Percentiles rank a stretch among this genome's conserved stretches.
These are phyloP conservation scores for Neopipo cinnamomea DNA, from an alignment of 2,113 vertebrate species.

Conservation along the genomic window DNA sequence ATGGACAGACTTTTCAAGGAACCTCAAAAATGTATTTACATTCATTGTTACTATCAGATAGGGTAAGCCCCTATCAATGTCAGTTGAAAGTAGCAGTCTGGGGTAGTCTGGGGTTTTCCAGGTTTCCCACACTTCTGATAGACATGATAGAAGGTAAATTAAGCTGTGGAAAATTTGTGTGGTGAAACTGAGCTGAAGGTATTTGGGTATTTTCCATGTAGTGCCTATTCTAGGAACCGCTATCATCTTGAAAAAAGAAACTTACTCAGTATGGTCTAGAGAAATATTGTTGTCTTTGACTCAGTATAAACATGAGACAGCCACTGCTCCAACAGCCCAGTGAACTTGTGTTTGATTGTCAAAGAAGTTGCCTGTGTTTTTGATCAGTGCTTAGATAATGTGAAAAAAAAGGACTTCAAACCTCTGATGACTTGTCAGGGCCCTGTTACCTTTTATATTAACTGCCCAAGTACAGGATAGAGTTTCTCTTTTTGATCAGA, in stretches of 20 bases:
- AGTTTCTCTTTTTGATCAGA: not conserved
- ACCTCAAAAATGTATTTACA: not conserved
- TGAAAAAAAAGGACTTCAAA: not conserved
- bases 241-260: not conserved
- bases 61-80: not conserved
- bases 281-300: not conserved
- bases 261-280: not conserved
- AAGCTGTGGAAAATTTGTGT: slow-evolving; percentile 11
- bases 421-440: not conserved
- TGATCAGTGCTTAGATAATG: not conserved
- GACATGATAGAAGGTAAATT: not conserved
- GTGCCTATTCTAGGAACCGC: not conserved
- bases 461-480: not conserved
- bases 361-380: not conserved
- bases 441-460: not conserved
- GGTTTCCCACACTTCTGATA: not conserved
- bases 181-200: not conserved
- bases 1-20: not conserved
- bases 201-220: not conserved
- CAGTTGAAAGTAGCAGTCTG: not conserved
- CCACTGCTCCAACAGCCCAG: not conserved
- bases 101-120: not conserved
- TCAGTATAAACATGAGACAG: not conserved
- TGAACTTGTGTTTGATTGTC: not conserved
- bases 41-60: not conserved